Evolutionary conservation across 2,888 invertebrate species (phyloP), one percentile per base, ranked within the genome.

Genomic region (Diaperis boleti): DNA sequence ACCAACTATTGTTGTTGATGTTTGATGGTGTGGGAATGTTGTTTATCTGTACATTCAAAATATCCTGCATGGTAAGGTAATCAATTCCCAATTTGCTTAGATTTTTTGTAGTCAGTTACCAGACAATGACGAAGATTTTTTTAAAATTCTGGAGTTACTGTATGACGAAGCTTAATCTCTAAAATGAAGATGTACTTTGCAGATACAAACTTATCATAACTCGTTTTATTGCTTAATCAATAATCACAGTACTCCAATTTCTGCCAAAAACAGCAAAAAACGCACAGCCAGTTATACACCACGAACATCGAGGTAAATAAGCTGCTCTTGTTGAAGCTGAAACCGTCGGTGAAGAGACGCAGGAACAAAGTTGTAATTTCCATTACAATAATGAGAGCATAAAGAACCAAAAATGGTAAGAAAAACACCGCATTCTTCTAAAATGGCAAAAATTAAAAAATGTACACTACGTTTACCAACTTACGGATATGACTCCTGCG

Each of bases 251-350:
- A 69, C n/a, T 73, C 71, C 55, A 72, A 70, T 17, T 72, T 66
- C 18, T 73, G 72, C 35, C 73, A 72, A 64, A 79, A 79, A 10
- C 76, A 71, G 67, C 81, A 80, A 66, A 78, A 78, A 5, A 80
- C 77, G 18, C 75, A 67, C 41, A 77, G 64, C 80, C 80, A 81
- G 60, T 81, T 81, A 62, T 78, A 79, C 8, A 78, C 65, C 63
- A 79, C 72, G 56, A 80, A 78, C 66, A 78, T 74, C 1, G 77
- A 70, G 66, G 76, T 74, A 7, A 77, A 49, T 4, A 80, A 60
- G 13, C 72, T 70, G 14, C 72, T 71, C 62, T 78, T 79, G 39
- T 70, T 72, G 42, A 76, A 70, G 59, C 72, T 71, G 29, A 76
- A 65, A 2, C 77, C 77, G 59, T 75, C 74, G 3, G 71, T 68